phyloP scores from a whole-genome alignment of 2,888 invertebrate genomes.

The Melinaea menophilus region DNA sequence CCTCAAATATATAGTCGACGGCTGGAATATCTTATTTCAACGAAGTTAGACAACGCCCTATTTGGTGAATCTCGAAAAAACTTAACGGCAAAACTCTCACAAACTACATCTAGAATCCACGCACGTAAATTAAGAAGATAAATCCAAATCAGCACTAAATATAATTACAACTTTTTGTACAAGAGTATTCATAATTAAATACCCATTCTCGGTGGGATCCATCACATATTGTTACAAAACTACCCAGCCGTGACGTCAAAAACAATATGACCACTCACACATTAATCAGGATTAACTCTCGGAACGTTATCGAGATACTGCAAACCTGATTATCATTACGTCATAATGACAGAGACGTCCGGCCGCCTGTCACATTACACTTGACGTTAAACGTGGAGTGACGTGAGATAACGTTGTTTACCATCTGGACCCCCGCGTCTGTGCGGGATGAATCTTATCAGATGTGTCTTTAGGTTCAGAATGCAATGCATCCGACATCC shows the following conservation, averaged over 20 bases:
- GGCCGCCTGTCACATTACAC: conserved; percentile 35
- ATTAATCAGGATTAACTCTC: conserved; percentile 9
- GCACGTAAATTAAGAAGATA: no score
- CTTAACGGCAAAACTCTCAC: no score
- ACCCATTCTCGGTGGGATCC: not conserved
- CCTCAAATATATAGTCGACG: no score
- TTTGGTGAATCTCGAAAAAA: no score
- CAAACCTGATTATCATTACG: conserved; percentile 33
- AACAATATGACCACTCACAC: conserved; percentile 9
- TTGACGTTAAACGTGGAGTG: conserved; percentile 36
- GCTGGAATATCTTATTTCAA: no score
- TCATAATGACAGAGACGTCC: conserved; percentile 39
- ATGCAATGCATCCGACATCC: not conserved
- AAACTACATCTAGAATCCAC: no score
- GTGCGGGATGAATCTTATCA: conserved; percentile 4
- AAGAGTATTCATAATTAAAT: not conserved
- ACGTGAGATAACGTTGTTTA: conserved; percentile 47
- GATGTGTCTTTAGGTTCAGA: not conserved
- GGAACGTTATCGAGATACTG: conserved; percentile 23
- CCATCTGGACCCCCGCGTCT: conserved; percentile 25
- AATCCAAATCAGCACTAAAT: no score
- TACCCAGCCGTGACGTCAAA: not conserved
- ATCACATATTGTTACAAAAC: not conserved
- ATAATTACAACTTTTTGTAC: not conserved
- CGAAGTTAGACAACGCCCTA: no score